Conservation (phyloP, 2,797 vertebrate species). For the Oreonectes daqikongensis region DNA sequence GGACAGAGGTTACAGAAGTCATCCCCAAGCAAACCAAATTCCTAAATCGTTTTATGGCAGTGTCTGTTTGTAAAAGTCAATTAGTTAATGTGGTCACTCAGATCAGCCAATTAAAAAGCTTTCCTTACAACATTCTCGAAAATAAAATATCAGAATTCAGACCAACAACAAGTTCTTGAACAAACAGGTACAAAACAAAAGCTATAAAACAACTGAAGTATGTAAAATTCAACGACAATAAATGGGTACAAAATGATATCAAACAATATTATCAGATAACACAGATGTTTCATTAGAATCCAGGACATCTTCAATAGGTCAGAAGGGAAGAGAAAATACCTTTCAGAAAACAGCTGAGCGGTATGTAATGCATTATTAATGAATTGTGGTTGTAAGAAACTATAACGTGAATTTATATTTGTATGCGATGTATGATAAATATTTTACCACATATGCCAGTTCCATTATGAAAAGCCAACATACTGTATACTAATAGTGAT, state of each 20-base stretch:
- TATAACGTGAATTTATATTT: constrained; percentile 3
- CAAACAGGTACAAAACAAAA: constrained; percentile 53
- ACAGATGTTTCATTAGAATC: background rate
- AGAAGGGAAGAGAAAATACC: constrained; percentile 9
- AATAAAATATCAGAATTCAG: constrained; percentile 48
- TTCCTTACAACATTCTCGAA: constrained; percentile 48
- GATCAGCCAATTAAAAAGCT: constrained; percentile 36
- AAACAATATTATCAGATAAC: constrained; percentile 45
- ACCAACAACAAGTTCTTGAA: constrained; percentile 57
- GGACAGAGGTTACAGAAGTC: constrained; percentile 56
- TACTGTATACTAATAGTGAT: background rate
- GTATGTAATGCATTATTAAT: constrained; percentile 1
- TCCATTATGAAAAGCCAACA: background rate
- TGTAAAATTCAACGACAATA: constrained; percentile 36
- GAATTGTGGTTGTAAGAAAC: constrained; percentile 3
- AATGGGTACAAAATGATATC: constrained; percentile 49
- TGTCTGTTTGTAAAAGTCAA: constrained; percentile 45
- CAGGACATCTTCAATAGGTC: background rate
- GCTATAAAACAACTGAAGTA: constrained; percentile 45
- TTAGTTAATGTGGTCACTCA: constrained; percentile 44
- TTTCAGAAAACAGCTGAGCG: constrained; percentile 13
- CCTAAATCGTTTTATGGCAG: constrained; percentile 56
- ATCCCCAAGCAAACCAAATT: constrained; percentile 19
- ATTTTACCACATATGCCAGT: background rate
- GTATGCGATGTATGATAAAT: constrained; percentile 4